Evolutionary conservation across 2,888 invertebrate species (phyloP), one percentile per base, ranked within the genome.

Genomic region (Andrena bicolor): DNA sequence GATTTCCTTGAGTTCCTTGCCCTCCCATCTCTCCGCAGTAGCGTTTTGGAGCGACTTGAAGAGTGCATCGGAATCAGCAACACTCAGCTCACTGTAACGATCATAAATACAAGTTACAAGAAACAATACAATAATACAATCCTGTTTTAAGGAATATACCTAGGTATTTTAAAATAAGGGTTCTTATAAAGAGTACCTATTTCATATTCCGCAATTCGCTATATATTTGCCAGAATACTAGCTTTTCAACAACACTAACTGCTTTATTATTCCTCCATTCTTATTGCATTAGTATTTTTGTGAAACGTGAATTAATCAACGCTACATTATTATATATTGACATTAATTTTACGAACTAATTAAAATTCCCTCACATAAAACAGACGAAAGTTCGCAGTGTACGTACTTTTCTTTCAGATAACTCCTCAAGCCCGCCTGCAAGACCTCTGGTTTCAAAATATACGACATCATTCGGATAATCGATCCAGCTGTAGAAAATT

Each of bases 401-500:
- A 51, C 70, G 16, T 53, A 72, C 53, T n/a, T 1, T 4, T 7
- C 35, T 0, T 16, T 48, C 0, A 93, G 70, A 76, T 93, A 93
- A 0, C 30, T 49, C 4, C 10, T 78, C 13, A 94, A 76, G n/a
- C 95, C 95, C 0, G 85, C 86, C 79, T 94, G 90, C 84, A 96
- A 95, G 0, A 91, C 90, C 0, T 88, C 82, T 66, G 94, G 93
- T 0, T 94, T 94, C 13, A 96, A 90, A 76, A 95, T 94, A 79
- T 94, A 92, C 26, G 94, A 92, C 92, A 96, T 94, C 96, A 96
- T 96, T 28, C 95, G 92, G 61, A 96, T 94, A 2, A 96, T 91
- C 2, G 95, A 94, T 1, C 95, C 96, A 60, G 94, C 95, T 94
- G 76, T 32, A 63, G 58, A 26, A 23, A 41, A 66, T 26, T 48